phyloP scores from a whole-genome alignment of 2,797 vertebrate species.

The Nasua narica region DNA sequence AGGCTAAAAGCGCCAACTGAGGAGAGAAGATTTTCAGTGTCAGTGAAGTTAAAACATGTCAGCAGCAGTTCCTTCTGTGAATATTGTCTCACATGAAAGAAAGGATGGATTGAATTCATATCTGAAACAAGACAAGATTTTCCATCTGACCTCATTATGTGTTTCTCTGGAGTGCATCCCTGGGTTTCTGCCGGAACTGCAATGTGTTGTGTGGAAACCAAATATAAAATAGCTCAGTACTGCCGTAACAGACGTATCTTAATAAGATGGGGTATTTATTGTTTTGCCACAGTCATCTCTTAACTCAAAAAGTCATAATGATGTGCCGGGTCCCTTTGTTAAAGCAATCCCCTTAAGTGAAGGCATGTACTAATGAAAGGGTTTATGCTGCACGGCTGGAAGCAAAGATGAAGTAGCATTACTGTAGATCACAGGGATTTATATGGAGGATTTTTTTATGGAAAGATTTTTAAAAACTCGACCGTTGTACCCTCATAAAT shows the following conservation, averaged over 20 bases:
- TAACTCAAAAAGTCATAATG: constrained; percentile 80
- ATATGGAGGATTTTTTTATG: constrained; percentile 70
- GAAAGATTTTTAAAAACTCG: constrained; percentile 74
- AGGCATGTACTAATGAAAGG: constrained; percentile 79
- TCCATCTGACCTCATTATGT: constrained; percentile 84
- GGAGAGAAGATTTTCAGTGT: constrained; percentile 74
- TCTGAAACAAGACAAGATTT: constrained; percentile 82
- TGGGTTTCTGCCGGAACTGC: constrained; percentile 79
- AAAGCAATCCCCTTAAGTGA: constrained; percentile 74
- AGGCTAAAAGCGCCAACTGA: constrained; percentile 65
- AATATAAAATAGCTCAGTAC: constrained; percentile 74
- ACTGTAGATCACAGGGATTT: constrained; percentile 78
- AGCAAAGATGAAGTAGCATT: constrained; percentile 77
- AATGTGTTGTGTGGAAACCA: constrained; percentile 67
- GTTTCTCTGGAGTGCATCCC: constrained; percentile 81
- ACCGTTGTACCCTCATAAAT: constrained; percentile 76
- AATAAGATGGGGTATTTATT: constrained; percentile 81
- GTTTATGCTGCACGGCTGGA: constrained; percentile 68
- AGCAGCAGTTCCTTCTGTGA: constrained; percentile 71
- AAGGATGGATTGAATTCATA: constrained; percentile 83
- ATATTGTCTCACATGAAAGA: constrained; percentile 78
- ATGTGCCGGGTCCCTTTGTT: constrained; percentile 74
- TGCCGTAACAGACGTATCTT: constrained; percentile 74
- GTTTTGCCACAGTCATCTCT: constrained; percentile 76
- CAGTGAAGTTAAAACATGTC: constrained; percentile 78